phyloP scores from a whole-genome alignment of 1,140 invertebrate genomes.

The Metaphire vulgaris region DNA sequence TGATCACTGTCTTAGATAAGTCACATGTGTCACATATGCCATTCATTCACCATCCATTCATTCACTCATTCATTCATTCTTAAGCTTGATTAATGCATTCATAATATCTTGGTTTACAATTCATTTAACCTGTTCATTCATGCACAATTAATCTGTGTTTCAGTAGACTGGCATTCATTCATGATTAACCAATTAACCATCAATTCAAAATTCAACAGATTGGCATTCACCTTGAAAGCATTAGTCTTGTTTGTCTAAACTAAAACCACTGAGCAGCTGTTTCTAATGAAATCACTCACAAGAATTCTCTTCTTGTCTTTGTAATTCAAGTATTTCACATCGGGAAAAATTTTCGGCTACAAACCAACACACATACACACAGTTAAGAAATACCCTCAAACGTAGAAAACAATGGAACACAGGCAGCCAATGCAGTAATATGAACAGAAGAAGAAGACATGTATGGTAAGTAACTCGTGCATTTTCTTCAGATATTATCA shows the following conservation, averaged over 20 bases:
- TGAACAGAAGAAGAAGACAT: background rate
- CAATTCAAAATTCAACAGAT: background rate
- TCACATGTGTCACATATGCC: too few relatives aligned
- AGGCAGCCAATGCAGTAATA: background rate
- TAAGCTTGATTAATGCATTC: too few relatives aligned
- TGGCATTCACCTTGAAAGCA: background rate
- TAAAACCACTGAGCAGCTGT: too few relatives aligned
- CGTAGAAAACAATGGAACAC: too few relatives aligned
- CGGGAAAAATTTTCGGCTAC: constrained; percentile 71
- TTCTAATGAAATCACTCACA: constrained; percentile 58
- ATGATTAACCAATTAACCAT: background rate
- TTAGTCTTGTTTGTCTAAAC: too few relatives aligned
- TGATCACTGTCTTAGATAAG: background rate
- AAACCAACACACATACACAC: background rate
- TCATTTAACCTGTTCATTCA: background rate
- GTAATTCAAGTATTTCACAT: constrained; percentile 82
- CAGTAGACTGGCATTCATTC: background rate
- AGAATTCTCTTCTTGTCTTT: constrained; percentile 82
- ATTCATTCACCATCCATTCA: too few relatives aligned
- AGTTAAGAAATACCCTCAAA: background rate
- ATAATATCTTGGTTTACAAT: background rate
- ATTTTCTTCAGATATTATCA: too few relatives aligned
- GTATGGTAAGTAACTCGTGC: background rate
- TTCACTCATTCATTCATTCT: too few relatives aligned
- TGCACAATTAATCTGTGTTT: background rate